Percentiles rank a stretch among this genome's conserved stretches.
phyloP scores from a whole-genome alignment of 2,888 invertebrate genomes.

The Hemicrepidius hirtus region DNA sequence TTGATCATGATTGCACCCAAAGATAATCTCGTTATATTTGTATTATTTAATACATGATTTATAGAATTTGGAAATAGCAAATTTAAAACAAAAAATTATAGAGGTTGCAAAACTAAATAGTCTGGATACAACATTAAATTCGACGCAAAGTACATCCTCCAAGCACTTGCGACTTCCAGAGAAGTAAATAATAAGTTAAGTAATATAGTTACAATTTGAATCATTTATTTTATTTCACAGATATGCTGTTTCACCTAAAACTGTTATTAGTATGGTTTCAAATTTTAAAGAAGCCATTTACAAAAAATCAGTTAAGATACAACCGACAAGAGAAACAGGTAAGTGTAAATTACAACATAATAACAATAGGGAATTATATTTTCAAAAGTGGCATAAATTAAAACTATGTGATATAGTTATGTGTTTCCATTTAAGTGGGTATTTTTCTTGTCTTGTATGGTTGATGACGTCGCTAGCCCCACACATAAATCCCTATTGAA shows the following conservation, averaged over 20 bases:
- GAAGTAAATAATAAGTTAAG: not conserved
- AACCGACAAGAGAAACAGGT: conserved; percentile 31
- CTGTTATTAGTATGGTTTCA: not conserved
- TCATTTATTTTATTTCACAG: not conserved
- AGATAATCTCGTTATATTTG: too few species aligned
- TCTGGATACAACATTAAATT: conserved; percentile 32
- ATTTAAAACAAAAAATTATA: conserved; percentile 73
- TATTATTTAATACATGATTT: conserved; percentile 24
- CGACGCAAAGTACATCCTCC: conserved; percentile 48
- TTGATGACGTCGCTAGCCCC: too few species aligned
- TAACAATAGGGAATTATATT: too few species aligned
- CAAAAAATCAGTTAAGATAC: conserved; percentile 35
- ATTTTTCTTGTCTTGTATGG: too few species aligned
- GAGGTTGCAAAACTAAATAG: conserved; percentile 57
- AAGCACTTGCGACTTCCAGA: not conserved
- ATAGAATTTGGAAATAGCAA: conserved; percentile 75
- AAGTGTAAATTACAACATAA: conserved; percentile 23
- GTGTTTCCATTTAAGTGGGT: too few species aligned
- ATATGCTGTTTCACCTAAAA: too few species aligned
- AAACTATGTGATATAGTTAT: too few species aligned
- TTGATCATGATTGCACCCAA: too few species aligned
- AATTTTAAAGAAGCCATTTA: not conserved
- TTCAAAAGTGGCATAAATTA: too few species aligned
- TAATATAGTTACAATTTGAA: not conserved
- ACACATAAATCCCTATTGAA: too few species aligned